Base-by-base conservation (phyloP, 2,113 vertebrate species). In the Zosterops japonicus region DNA sequence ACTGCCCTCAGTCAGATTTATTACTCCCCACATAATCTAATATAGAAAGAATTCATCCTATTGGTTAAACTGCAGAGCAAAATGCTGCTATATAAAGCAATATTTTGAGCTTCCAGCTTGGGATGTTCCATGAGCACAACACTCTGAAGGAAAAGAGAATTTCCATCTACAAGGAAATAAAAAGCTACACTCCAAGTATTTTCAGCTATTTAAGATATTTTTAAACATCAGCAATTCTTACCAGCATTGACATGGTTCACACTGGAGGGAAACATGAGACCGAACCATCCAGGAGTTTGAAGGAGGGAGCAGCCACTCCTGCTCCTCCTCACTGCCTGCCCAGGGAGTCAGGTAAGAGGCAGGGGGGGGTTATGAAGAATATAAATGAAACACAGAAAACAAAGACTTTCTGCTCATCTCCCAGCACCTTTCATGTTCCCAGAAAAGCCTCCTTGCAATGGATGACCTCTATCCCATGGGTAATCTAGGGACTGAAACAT, bases 51-150 rank as follows among this genome's bases (percentile, higher is more conserved):
- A 81, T 87, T 56, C 88, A 94, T 39, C 79, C 29, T 44, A 96
- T 96, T 97, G 96, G 96, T 93, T 96, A 88, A 89, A 92, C 68
- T 11, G 76, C 93, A 71, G 52, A 87, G 90, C 1, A 1, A 88
- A 95, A 94, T 94, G 94, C 72, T 96, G 87, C 96, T 97, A 96
- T 93, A 96, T 95, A 96, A 95, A 93, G 96, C 85, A 95, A 92
- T 95, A 97, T 78, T 94, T 64, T 90, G 47, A 95, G 95, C 88
- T 94, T 90, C 76, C 60, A 90, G 47, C 83, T 94, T 89, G 55
- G 72, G 93, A 95, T 83, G 76, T 95, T 95, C 76, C 90, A 92
- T 83, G 63, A 94, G 79, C 76, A 83, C 4, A 5, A 83, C 86
- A 88, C 36, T 88, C 81, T 39, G 85, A 90, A 67, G 82, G 79